Conservation (phyloP, 2,797 vertebrate species). For the Centropyge bicolor region DNA sequence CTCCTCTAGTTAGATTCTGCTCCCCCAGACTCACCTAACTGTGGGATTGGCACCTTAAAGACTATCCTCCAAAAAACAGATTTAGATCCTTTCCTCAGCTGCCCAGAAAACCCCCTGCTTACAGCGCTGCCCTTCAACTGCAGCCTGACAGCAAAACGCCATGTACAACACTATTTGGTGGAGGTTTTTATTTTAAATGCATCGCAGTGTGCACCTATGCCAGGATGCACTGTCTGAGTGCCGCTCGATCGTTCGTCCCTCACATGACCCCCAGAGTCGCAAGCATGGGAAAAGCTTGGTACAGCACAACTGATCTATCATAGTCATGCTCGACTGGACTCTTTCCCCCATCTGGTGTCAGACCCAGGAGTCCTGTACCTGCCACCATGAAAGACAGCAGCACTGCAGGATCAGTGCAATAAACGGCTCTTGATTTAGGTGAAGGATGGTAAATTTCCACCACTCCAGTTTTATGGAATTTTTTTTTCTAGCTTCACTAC, state of each 20-base stretch:
- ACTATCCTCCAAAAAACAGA: slow-evolving; percentile 48
- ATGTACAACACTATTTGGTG: slow-evolving; percentile 10
- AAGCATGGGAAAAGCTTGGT: slow-evolving; percentile 12
- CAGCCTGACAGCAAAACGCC: slow-evolving; percentile 28
- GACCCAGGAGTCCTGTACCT: slow-evolving; percentile 13
- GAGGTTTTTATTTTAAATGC: slow-evolving; percentile 23
- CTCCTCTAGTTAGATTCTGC: slow-evolving; percentile 55
- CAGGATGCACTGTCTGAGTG: neutral
- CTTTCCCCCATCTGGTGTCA: neutral
- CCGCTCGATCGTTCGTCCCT: neutral
- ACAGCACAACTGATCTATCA: slow-evolving; percentile 11
- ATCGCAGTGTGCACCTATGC: slow-evolving; percentile 2
- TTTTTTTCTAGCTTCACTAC: neutral
- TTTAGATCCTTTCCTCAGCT: slow-evolving; percentile 44
- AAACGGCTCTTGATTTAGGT: slow-evolving; percentile 29
- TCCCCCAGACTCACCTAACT: slow-evolving; percentile 46
- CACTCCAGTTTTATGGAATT: neutral
- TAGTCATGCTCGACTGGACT: slow-evolving; percentile 9
- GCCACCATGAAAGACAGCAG: slow-evolving; percentile 34
- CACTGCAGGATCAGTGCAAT: slow-evolving; percentile 15
- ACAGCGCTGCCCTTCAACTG: slow-evolving; percentile 21
- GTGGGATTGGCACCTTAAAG: slow-evolving; percentile 57
- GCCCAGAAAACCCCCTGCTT: slow-evolving; percentile 20
- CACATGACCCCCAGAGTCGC: slow-evolving; percentile 8
- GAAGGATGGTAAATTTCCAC: slow-evolving; percentile 6